Conservation (phyloP, 23 tunicate genomes). For the Phallusia fumigata region DNA sequence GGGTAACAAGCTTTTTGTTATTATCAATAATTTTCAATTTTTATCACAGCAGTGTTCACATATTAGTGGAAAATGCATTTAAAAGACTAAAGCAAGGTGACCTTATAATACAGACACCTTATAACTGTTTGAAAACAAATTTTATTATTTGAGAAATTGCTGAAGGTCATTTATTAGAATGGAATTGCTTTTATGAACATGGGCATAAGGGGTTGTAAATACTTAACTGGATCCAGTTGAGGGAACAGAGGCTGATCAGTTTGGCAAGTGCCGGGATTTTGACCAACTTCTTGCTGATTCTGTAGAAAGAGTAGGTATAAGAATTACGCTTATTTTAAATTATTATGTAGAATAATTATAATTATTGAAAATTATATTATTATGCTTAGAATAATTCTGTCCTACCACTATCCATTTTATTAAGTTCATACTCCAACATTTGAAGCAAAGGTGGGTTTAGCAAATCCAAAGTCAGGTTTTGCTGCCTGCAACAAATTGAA, state of each 20-base stretch:
- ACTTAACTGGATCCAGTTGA: neutral
- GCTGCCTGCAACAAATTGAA: neutral
- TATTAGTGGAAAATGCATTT: conserved; percentile 13
- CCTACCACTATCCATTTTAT: neutral
- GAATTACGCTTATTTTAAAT: neutral
- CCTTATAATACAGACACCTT: neutral
- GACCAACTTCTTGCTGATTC: neutral
- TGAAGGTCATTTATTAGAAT: neutral
- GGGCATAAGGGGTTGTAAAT: neutral
- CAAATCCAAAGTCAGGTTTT: neutral
- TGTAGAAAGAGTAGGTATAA: neutral
- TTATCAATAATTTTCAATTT: conserved; percentile 13
- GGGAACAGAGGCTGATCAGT: no score
- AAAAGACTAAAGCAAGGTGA: neutral
- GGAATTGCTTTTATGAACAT: neutral
- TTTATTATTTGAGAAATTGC: no score
- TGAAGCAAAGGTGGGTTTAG: neutral
- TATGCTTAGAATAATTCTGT: neutral
- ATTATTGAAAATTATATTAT: no score
- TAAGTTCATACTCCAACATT: neutral
- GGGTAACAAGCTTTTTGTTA: neutral
- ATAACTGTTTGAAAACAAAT: no score
- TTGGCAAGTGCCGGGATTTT: neutral
- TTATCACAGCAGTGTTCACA: conserved; percentile 22
- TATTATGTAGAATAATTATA: no score